Base-by-base conservation (phyloP, 1,140 invertebrate genomes). In the Drosophila funebris region DNA sequence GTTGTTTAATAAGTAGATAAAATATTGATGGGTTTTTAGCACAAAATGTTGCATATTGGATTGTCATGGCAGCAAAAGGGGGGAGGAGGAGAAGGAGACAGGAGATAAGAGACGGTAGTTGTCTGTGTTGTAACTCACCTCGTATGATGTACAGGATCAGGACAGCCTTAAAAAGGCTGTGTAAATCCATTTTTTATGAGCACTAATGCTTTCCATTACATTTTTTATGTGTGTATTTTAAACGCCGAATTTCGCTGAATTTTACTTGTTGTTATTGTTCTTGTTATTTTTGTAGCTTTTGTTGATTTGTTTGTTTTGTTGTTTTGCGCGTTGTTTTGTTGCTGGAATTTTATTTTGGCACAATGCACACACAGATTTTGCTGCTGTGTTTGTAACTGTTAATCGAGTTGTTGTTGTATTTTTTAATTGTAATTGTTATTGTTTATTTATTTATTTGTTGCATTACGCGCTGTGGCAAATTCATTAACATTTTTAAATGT, bases 121-220 rank as follows among this genome's bases (percentile, higher is more conserved):
- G 33, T 36, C 8, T 36, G 13, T 22, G 43, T 11, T 39, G 36
- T 62, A 53, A 91, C 90, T 91, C 69, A 91, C 90, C 90, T 90
- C 79, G 76, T 68, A 91, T 76, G 76, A 84, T 77, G 79, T 90
- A 91, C 73, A 91, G 88, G 84, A 91, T 91, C 78, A 91, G 78
- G 68, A 91, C 76, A 76, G 90, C 90, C 90, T 91, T 91, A 81
- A 91, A 91, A 91, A 91, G 90, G 90, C 90, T 81, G 73, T 81
- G 82, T 77, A 91, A 91, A 90, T 90, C 90, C 90, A 91, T 91
- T 91, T 90, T 91, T 91, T 91, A 87, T 78, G 78, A 84, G 73
- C 71, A 77, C 76, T 90, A 90, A 83, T 88, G 78, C 75, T 90
- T 91, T 90, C 90, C 90, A 91, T 91, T 91, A 91, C 90, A 91